These are phyloP conservation scores for Drosophila yakuba DNA, from an alignment of 1,140 invertebrate genomes.

Conservation along the genomic window DNA sequence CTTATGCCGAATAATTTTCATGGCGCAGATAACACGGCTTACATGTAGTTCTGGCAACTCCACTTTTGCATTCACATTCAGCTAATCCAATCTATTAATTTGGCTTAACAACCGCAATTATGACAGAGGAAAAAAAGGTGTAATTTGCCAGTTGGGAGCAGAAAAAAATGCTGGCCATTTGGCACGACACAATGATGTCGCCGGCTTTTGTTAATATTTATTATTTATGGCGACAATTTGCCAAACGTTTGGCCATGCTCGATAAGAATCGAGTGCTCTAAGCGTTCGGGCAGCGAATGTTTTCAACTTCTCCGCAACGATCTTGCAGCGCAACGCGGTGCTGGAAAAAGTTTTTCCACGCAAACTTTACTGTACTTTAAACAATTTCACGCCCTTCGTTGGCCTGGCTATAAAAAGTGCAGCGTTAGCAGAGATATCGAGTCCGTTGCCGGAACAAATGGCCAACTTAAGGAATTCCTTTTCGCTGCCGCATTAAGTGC, in stretches of 20 bases:
- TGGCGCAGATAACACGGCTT: constrained; percentile 35
- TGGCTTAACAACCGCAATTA: constrained; percentile 4
- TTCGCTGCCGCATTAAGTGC: constrained; percentile 65
- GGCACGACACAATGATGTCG: constrained; percentile 48
- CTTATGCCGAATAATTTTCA: constrained; percentile 43
- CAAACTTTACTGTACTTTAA: constrained; percentile 48
- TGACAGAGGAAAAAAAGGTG: not conserved
- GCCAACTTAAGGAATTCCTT: constrained; percentile 63
- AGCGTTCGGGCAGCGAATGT: not conserved
- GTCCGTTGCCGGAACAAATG: constrained; percentile 29
- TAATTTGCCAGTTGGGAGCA: constrained; percentile 8
- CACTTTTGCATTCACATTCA: constrained; percentile 12
- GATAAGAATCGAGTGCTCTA: constrained; percentile 26
- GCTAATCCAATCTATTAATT: constrained; percentile 45
- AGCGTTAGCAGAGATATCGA: constrained; percentile 13
- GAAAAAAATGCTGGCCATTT: constrained; percentile 14
- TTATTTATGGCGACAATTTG: constrained; percentile 57
- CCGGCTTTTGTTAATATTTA: constrained; percentile 49
- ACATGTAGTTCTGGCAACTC: constrained; percentile 41
- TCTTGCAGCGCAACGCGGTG: constrained; percentile 29
- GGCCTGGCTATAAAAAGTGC: constrained; percentile 66
- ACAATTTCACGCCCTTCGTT: constrained; percentile 66
- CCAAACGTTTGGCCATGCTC: constrained; percentile 37
- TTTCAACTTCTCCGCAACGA: constrained; percentile 54
- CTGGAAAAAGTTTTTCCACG: constrained; percentile 18